Base-by-base conservation (phyloP, 2,113 vertebrate genomes). In the Pollimyrus isidori region DNA sequence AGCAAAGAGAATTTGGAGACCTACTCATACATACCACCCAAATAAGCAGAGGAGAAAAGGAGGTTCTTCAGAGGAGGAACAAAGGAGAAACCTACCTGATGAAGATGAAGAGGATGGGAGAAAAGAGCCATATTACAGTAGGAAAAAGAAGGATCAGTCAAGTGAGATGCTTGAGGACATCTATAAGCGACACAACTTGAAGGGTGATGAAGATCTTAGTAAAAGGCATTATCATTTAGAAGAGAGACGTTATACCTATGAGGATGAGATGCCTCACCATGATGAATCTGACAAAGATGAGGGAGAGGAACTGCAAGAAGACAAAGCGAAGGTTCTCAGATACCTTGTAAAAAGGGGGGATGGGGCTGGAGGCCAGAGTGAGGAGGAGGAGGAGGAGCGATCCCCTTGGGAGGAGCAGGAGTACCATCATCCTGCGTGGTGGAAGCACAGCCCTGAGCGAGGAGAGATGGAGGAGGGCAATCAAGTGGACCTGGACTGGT, bases 371-470 rank as follows among this genome's bases (percentile, higher is more conserved):
- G 69, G 89, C 49, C 91, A 86, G 7, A 90, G 90, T 53, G 88
- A 90, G 23, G 91, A 84, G 50, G 92, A 92, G 3, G 84, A n/a
- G 50, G 69, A 90, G 45, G 94, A 97, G 45, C 95, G 95, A 30
- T 94, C 94, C 11, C 92, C 93, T 0, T 95, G 94, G 89, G 92
- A 96, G 84, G 95, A 94, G 92, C 91, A 93, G 86, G 35, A 95
- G 3, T 96, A 94, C 91, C 96, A 97, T 89, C 95, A 96, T 0
- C 96, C 96, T 26, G 92, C 95, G 52, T 97, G 95, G 95, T 97
- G 93, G 94, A 97, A 97, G 91, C 95, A 3, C 45, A 95, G 93
- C 42, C 19, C 92, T 0, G 0, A 69, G 15, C 90, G 91, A 5
- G 92, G 95, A 42, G 94, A 93, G 53, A 93, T 88, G 9, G 95